Percentiles rank a stretch among this genome's conserved stretches.
Evolutionary conservation across 2,888 invertebrate species (phyloP).

Genomic region (Hylaea fasciaria): DNA sequence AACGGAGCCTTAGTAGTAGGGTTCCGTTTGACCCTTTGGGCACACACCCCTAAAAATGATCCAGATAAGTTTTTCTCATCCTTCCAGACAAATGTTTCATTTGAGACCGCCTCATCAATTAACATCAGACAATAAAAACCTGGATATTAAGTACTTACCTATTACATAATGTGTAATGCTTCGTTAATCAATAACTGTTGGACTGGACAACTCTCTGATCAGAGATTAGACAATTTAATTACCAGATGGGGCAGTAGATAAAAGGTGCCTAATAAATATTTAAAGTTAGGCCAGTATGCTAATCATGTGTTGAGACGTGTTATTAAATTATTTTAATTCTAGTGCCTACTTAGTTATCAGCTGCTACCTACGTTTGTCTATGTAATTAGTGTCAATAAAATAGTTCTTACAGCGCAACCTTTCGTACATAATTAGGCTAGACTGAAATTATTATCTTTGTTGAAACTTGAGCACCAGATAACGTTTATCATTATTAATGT

Average conservation of each 20-base stretch:
- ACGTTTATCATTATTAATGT: no score
- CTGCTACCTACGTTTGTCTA: background rate
- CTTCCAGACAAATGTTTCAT: no score
- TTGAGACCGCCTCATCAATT: no score
- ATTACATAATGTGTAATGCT: conserved; percentile 28
- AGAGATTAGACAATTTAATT: conserved; percentile 18
- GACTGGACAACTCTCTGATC: conserved; percentile 30
- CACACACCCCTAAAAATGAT: no score
- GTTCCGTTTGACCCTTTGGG: no score
- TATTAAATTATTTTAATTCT: conserved; percentile 10
- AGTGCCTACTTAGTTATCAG: background rate
- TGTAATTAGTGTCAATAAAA: conserved; percentile 14
- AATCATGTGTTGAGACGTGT: conserved; percentile 1
- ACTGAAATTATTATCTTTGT: no score
- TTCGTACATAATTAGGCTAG: background rate
- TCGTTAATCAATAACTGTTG: conserved; percentile 49
- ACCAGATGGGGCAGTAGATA: conserved; percentile 16
- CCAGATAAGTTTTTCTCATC: no score
- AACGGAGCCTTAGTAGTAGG: no score
- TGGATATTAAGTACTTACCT: no score
- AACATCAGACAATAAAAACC: no score
- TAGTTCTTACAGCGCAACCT: background rate
- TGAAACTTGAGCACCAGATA: no score
- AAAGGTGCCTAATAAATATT: conserved; percentile 1
- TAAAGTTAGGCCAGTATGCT: conserved; percentile 3